These are phyloP conservation scores for Acanthis flammea DNA, from an alignment of 2,797 vertebrate species.

Conservation along the genomic window DNA sequence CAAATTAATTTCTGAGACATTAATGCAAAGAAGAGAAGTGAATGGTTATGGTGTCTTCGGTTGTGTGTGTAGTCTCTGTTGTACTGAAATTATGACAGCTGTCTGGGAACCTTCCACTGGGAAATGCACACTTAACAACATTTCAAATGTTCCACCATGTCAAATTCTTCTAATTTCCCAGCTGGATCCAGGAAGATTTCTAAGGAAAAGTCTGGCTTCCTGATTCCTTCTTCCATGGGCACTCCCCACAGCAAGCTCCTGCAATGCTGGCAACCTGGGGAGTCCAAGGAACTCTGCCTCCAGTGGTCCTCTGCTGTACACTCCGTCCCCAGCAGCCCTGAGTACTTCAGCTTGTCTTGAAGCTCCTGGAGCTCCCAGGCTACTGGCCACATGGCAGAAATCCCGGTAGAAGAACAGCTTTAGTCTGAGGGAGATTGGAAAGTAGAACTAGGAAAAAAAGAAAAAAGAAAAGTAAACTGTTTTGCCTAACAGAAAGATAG, in stretches of 20 bases:
- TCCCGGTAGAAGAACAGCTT: background rate
- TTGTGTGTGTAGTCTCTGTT: constrained; percentile 27
- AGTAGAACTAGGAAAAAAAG: background rate
- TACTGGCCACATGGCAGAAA: background rate
- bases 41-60: background rate
- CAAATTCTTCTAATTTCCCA: constrained; percentile 52
- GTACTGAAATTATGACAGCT: constrained; percentile 56
- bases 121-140: constrained; percentile 35
- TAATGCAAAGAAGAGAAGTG: constrained; percentile 18
- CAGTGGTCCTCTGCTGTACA: background rate
- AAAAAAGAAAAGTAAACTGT: background rate
- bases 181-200: background rate
- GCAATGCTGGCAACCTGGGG: background rate
- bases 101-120: constrained; percentile 37
- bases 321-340: fast-evolving
- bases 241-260: background rate
- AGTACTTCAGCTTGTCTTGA: background rate
- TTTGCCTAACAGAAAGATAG: background rate
- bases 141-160: constrained; percentile 60
- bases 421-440: background rate
- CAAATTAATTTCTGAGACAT: constrained; percentile 16
- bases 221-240: background rate
- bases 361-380: background rate
- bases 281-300: background rate
- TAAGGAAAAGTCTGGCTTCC: constrained; percentile 1